phyloP scores from a whole-genome alignment of 2,888 invertebrate species.

The Prostheceraeus crozeri region DNA sequence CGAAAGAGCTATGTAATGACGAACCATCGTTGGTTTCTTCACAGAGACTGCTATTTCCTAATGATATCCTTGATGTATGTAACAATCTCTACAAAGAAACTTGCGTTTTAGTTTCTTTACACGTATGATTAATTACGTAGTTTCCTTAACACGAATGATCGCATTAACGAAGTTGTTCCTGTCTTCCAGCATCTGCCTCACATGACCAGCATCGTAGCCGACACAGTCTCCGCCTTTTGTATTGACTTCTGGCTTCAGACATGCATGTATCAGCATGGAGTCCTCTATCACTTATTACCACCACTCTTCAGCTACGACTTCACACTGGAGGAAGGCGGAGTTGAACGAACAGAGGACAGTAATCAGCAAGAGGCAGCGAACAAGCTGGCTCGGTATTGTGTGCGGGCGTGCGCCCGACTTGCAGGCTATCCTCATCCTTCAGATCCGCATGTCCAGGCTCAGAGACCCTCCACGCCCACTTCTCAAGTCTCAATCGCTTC shows the following conservation, averaged over 20 bases:
- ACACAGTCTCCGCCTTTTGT: conserved; percentile 77
- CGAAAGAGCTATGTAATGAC: too few relatives aligned
- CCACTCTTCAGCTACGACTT: conserved; percentile 90
- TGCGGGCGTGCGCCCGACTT: conserved; percentile 70
- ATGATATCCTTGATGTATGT: too few relatives aligned
- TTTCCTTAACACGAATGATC: too few relatives aligned
- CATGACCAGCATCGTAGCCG: conserved; percentile 76
- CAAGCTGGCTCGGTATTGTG: conserved; percentile 75
- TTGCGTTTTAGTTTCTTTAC: too few relatives aligned
- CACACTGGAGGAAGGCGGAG: conserved; percentile 90
- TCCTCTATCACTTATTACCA: conserved; percentile 79
- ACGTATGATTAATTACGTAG: too few relatives aligned
- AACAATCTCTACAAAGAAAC: too few relatives aligned
- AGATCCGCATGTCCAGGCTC: too few relatives aligned
- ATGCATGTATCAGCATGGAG: conserved; percentile 63
- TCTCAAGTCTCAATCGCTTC: too few relatives aligned
- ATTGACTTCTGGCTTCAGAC: conserved; percentile 75
- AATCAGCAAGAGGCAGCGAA: conserved; percentile 74
- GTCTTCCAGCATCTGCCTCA: conserved; percentile 65
- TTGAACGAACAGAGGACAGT: conserved; percentile 71
- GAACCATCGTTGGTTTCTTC: too few relatives aligned
- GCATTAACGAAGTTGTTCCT: too few relatives aligned
- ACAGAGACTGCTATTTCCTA: too few relatives aligned
- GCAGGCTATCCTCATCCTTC: not conserved
- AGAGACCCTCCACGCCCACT: too few relatives aligned